Evolutionary conservation across 2,888 invertebrate genomes (phyloP).

Genomic region (Brachynemurus nebulosus): DNA sequence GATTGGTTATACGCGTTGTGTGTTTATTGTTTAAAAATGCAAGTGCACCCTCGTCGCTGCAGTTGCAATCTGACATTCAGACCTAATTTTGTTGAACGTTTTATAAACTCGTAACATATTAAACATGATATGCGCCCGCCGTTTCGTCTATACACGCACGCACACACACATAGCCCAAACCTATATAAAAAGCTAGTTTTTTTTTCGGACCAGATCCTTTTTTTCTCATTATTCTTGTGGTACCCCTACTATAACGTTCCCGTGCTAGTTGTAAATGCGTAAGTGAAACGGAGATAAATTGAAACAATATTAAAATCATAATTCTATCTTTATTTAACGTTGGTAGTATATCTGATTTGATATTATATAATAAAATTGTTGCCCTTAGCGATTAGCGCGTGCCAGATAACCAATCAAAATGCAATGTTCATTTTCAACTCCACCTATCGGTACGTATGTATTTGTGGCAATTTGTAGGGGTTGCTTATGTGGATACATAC

Average conservation of each 20-base stretch:
- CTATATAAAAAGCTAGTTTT: neutral
- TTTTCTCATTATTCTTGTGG: no score
- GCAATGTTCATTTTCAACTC: no score
- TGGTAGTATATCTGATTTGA: no score
- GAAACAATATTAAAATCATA: neutral
- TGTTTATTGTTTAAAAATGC: no score
- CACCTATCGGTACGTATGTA: no score
- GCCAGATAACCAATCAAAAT: neutral
- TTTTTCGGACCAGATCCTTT: neutral
- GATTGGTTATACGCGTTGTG: neutral
- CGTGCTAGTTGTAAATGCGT: neutral
- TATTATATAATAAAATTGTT: neutral
- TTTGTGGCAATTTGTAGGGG: no score
- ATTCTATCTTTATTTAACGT: constrained; percentile 1
- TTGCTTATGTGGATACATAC: no score
- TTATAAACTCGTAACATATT: no score
- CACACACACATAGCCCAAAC: neutral
- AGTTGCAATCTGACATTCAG: neutral
- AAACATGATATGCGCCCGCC: no score
- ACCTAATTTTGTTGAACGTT: no score
- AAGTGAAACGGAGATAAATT: neutral
- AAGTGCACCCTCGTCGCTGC: neutral
- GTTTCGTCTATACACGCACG: neutral
- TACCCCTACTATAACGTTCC: neutral
- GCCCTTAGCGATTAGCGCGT: neutral